Evolutionary conservation across 2,113 vertebrate genomes (phyloP).

Genomic region (Vidua chalybeata): DNA sequence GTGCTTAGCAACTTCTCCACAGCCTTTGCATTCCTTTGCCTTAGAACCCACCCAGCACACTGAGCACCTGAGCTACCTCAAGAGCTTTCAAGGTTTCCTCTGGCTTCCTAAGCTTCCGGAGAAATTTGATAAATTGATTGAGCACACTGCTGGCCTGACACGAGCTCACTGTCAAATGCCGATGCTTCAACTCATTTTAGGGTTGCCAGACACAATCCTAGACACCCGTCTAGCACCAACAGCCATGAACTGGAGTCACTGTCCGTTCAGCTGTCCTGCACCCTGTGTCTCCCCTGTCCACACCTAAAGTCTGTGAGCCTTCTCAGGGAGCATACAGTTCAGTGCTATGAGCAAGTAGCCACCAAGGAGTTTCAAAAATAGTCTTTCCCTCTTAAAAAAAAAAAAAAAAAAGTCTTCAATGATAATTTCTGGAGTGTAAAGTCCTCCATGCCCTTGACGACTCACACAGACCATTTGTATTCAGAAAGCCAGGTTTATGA

Average conservation of each 20-base stretch:
- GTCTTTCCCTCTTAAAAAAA: neutral
- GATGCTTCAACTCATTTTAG: neutral
- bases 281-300: neutral
- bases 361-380: neutral
- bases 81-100: neutral
- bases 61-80: neutral
- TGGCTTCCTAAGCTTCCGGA: neutral
- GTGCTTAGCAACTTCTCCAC: neutral
- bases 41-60: neutral
- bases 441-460: neutral
- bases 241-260: neutral
- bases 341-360: neutral
- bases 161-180: neutral
- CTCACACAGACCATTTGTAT: conserved; percentile 11
- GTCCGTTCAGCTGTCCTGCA: neutral
- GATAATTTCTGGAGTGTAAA: neutral
- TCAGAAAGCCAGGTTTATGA: neutral
- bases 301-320: neutral
- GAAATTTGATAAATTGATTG: neutral
- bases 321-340: neutral
- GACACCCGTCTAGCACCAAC: accelerated
- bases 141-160: neutral
- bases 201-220: neutral
- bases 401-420: neutral
- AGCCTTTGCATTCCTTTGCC: neutral